phyloP scores from a whole-genome alignment of 1,140 invertebrate species.

The Callitettix versicolor region DNA sequence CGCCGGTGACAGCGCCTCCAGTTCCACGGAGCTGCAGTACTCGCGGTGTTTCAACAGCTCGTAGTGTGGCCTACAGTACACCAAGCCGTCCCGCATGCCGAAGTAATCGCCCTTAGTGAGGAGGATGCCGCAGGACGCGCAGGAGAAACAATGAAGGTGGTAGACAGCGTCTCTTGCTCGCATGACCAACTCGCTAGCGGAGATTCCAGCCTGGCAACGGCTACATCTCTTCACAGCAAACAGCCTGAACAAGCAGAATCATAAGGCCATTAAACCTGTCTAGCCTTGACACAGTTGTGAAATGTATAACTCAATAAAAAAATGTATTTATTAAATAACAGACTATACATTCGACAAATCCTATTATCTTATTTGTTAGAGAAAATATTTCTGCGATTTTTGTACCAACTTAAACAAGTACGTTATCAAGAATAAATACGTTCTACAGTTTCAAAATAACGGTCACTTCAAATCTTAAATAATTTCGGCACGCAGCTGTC shows the following conservation, averaged over 20 bases:
- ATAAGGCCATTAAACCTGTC: no score
- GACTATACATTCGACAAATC: no score
- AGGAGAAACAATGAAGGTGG: slow-evolving; percentile 85
- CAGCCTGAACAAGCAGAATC: slow-evolving; percentile 42
- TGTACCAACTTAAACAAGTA: no score
- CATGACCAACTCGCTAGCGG: slow-evolving; percentile 87
- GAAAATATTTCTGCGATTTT: no score
- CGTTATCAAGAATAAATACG: no score
- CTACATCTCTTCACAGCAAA: slow-evolving; percentile 73
- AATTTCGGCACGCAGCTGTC: no score
- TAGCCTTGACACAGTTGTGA: no score
- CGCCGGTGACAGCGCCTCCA: slow-evolving; percentile 42
- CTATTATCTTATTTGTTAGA: no score
- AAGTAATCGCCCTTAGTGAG: slow-evolving; percentile 80
- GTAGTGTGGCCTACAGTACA: slow-evolving; percentile 50
- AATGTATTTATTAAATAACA: no score
- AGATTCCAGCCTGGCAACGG: slow-evolving; percentile 71
- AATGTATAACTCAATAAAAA: no score
- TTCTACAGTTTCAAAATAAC: no score
- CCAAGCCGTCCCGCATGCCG: slow-evolving; percentile 50
- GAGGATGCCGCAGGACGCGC: slow-evolving; percentile 66
- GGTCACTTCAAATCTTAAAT: no score
- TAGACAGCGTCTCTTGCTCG: slow-evolving; percentile 77
- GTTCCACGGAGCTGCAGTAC: slow-evolving; percentile 26
- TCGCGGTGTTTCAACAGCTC: slow-evolving; percentile 39